Evolutionary conservation across 2,113 vertebrate genomes (phyloP).

Genomic region (Labrus mixtus): DNA sequence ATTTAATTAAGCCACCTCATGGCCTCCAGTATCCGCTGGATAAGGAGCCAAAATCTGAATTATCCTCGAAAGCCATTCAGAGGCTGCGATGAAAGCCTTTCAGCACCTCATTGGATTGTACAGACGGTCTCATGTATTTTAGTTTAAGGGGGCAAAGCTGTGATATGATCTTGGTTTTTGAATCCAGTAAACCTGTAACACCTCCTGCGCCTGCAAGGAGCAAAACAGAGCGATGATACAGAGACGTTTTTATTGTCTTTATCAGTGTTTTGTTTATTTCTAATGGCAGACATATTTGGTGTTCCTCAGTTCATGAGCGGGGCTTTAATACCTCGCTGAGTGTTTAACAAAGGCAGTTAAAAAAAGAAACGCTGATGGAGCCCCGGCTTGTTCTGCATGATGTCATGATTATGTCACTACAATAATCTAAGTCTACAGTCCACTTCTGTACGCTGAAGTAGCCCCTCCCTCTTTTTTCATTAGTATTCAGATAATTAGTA

Average conservation of each 20-base stretch:
- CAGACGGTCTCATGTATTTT: neutral
- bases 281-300: neutral
- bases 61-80: constrained; percentile 25
- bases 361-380: neutral
- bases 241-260: constrained; percentile 16
- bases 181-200: neutral
- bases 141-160: neutral
- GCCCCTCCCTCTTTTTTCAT: too few species aligned
- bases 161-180: neutral
- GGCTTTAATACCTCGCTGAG: neutral
- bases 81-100: constrained; percentile 1
- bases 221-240: neutral
- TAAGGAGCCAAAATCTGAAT: constrained; percentile 13
- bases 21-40: neutral
- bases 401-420: neutral
- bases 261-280: constrained; percentile 13
- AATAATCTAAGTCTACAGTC: constrained; percentile 12
- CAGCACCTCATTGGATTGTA: neutral
- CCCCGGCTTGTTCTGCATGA: neutral
- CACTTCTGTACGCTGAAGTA: too few species aligned
- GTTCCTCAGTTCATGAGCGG: neutral
- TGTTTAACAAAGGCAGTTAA: neutral
- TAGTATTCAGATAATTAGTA: neutral
- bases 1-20: constrained; percentile 19
- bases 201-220: neutral